These are phyloP conservation scores for Atractosteus spatula DNA, from an alignment of 2,113 vertebrate species.

Conservation along the genomic window DNA sequence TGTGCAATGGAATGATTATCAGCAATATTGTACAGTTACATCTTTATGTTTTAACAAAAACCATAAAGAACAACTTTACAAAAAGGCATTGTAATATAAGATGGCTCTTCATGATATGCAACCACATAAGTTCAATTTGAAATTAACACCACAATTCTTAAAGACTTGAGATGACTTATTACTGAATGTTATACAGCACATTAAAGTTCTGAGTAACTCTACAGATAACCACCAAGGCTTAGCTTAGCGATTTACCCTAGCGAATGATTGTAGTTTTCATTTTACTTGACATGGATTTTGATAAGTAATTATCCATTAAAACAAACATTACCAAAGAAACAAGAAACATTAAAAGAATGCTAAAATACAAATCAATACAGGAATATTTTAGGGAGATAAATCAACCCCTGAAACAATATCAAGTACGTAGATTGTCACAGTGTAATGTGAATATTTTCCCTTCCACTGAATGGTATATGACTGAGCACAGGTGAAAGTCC, in stretches of 20 bases:
- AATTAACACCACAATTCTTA: slow-evolving; percentile 20
- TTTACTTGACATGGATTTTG: neutral
- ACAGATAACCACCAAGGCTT: neutral
- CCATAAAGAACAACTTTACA: slow-evolving; percentile 31
- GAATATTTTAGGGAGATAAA: neutral
- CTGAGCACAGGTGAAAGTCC: neutral
- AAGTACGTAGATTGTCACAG: slow-evolving; percentile 24
- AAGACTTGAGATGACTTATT: slow-evolving; percentile 18
- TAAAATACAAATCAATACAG: neutral
- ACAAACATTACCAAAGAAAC: neutral
- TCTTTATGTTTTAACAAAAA: slow-evolving; percentile 68
- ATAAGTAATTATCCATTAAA: neutral
- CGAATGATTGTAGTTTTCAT: neutral
- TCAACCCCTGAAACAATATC: neutral
- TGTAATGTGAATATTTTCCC: slow-evolving; percentile 16
- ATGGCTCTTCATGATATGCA: slow-evolving; percentile 43
- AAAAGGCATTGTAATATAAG: slow-evolving; percentile 43
- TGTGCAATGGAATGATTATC: slow-evolving; percentile 76
- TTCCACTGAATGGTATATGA: neutral
- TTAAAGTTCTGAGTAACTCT: neutral
- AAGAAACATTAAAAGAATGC: neutral
- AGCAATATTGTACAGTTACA: slow-evolving; percentile 61
- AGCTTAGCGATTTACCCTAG: neutral
- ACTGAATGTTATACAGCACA: slow-evolving; percentile 2
- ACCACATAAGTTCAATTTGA: slow-evolving; percentile 12